A percentile compares a stretch with the other conserved stretches of the same genome.
These are phyloP conservation scores for Enoplosus armatus DNA, from an alignment of 2,797 vertebrate species.

Conservation along the genomic window DNA sequence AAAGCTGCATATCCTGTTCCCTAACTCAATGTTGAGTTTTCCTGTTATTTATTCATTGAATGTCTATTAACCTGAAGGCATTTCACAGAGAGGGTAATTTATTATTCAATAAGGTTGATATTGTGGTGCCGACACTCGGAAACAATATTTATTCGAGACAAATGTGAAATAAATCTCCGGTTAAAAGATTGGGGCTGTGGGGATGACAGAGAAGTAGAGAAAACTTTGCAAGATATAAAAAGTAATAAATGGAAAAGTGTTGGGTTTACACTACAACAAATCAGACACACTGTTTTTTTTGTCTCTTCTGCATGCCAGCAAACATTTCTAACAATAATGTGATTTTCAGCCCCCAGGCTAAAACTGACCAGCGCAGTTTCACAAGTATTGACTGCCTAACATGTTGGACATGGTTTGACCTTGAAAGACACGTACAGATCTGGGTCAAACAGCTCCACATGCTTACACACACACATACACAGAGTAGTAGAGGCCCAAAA, in stretches of 20 bases:
- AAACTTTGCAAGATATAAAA: background rate
- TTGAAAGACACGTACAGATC: slow-evolving; percentile 54
- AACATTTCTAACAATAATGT: slow-evolving; percentile 40
- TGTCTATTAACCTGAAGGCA: slow-evolving; percentile 74
- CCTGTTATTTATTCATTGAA: slow-evolving; percentile 77
- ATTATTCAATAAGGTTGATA: slow-evolving; percentile 74
- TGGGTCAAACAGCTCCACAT: slow-evolving; percentile 60
- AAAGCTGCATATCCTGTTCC: slow-evolving; percentile 62
- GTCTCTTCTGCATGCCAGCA: background rate
- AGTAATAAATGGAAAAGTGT: background rate
- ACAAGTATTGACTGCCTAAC: slow-evolving; percentile 61
- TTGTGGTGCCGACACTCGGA: slow-evolving; percentile 47
- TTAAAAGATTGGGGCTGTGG: background rate
- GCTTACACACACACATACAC: slow-evolving; percentile 17
- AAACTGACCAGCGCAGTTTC: slow-evolving; percentile 26
- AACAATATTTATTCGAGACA: slow-evolving; percentile 61
- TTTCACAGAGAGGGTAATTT: slow-evolving; percentile 62
- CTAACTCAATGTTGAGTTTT: slow-evolving; percentile 63
- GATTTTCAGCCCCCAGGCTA: slow-evolving; percentile 59
- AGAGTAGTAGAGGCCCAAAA: background rate
- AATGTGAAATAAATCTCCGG: slow-evolving; percentile 58
- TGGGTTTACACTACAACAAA: slow-evolving; percentile 8
- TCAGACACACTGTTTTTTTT: background rate
- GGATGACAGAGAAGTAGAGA: background rate
- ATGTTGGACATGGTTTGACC: slow-evolving; percentile 59